Conservation (phyloP, 2,113 vertebrate species). For the Dicaeum eximium region DNA sequence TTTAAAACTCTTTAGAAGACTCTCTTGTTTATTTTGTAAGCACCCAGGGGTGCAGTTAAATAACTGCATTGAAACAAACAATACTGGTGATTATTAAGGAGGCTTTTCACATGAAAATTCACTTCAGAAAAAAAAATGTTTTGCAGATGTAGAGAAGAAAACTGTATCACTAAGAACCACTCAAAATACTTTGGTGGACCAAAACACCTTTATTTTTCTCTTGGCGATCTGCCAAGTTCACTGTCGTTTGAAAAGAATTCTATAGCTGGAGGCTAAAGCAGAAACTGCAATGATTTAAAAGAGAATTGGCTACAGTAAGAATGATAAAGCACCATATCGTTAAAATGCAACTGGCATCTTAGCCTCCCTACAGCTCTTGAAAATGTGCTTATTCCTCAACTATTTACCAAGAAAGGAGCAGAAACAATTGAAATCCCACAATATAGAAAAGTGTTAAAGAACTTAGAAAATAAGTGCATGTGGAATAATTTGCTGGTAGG, state of each 20-base stretch:
- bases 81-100: slow-evolving; percentile 79
- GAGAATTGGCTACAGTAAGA: slow-evolving; percentile 87
- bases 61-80: slow-evolving; percentile 81
- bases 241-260: slow-evolving; percentile 85
- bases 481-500: slow-evolving; percentile 66
- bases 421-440: slow-evolving; percentile 76
- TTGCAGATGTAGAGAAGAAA: slow-evolving; percentile 83
- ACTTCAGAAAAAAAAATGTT: slow-evolving; percentile 76
- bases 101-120: slow-evolving; percentile 82
- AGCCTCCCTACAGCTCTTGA: slow-evolving; percentile 78
- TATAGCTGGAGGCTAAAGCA: slow-evolving; percentile 83
- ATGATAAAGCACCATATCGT: slow-evolving; percentile 82
- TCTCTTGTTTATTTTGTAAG: slow-evolving; percentile 87
- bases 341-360: slow-evolving; percentile 89
- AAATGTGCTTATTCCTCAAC: slow-evolving; percentile 82
- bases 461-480: slow-evolving; percentile 45
- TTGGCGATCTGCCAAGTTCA: slow-evolving; percentile 80
- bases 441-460: slow-evolving; percentile 71
- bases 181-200: slow-evolving; percentile 79
- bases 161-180: slow-evolving; percentile 82
- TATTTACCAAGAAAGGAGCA: slow-evolving; percentile 78
- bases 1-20: slow-evolving; percentile 84
- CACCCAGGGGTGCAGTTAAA: slow-evolving; percentile 83
- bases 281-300: slow-evolving; percentile 87
- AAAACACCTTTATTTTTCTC: slow-evolving; percentile 82